Evolutionary conservation across 1,140 invertebrate species (phyloP).

Genomic region (Pseudomyrmex flavicornis): DNA sequence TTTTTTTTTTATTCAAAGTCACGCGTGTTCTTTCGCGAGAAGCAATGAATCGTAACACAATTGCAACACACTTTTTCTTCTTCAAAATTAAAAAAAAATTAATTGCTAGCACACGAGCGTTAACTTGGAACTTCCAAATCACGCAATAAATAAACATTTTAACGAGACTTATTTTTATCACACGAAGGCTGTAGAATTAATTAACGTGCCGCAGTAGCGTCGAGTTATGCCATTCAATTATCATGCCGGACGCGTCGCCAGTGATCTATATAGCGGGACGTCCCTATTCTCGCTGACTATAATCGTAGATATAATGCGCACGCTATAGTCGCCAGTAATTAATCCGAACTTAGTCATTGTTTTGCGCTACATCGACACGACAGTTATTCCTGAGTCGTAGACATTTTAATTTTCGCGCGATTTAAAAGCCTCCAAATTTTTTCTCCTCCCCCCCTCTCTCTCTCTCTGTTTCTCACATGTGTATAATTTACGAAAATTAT

Average conservation of each 20-base stretch:
- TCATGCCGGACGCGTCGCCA: slow-evolving; percentile 59
- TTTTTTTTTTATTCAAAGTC: neutral
- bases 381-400: no score
- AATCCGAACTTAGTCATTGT: slow-evolving; percentile 36
- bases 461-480: neutral
- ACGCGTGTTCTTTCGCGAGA: neutral
- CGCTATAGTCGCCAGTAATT: slow-evolving; percentile 42
- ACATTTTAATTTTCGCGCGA: no score
- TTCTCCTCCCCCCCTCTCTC: neutral
- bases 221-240: slow-evolving; percentile 67
- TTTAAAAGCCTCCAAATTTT: no score
- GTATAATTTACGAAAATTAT: slow-evolving; percentile 14
- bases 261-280: slow-evolving; percentile 50
- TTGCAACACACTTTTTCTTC: no score
- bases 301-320: slow-evolving; percentile 39
- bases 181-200: slow-evolving; percentile 51
- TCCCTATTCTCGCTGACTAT: slow-evolving; percentile 55
- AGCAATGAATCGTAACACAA: no score
- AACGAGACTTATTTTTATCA: slow-evolving; percentile 35
- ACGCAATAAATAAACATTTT: neutral
- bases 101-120: no score
- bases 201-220: slow-evolving; percentile 49
- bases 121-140: neutral
- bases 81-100: no score
- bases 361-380: neutral